Base-by-base conservation (phyloP, 2,797 vertebrate species). In the Neosilurus hyrtlii region DNA sequence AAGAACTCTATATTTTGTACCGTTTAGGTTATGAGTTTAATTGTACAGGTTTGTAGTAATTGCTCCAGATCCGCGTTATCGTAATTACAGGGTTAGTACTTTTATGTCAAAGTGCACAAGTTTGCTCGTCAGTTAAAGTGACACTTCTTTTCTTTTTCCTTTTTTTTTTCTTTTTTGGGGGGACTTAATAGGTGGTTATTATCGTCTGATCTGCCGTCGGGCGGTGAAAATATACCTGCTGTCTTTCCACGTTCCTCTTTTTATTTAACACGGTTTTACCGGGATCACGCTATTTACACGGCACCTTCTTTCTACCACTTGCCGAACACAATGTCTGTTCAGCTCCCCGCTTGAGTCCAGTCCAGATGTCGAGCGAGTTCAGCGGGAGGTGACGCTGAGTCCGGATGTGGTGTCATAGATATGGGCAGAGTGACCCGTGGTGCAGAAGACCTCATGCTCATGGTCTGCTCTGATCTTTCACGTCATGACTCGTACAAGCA, bases 41-140 rank as follows among this genome's bases (percentile, higher is more conserved):
- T 79, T 43, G 43, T 51, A 54, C 66, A 79, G 43, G 51, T 51
- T 74, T 37, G 4, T 88, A 66, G 59, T 83, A 88, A 85, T 84
- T 30, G 81, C 70, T 80, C 0, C 16, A 26, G 66, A 67, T 83
- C 20, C 35, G 75, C 67, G 22, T 52, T 24, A 49, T 81, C 73
- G 54, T 83, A 88, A 86, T 87, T 61, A 18, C 56, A 49, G 81
- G 66, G 9, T 73, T 65, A 43, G 62, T 35, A 30, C 70, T 52
- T 86, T 82, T 75, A 73, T 86, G 30, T 43, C 8, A 79, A 82
- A 61, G 57, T 52, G 9, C 37, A n/a, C 63, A 30, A 61, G 77
- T 80, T 56, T 84, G 59, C 52, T 6, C 9, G 16, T 66, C 24
- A 3, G 51, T 4, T 70, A 35, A 66, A 4, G 22, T 72, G 83